These are phyloP conservation scores for Tiliacea aurago DNA, from an alignment of 2,888 invertebrate genomes.

Conservation along the genomic window DNA sequence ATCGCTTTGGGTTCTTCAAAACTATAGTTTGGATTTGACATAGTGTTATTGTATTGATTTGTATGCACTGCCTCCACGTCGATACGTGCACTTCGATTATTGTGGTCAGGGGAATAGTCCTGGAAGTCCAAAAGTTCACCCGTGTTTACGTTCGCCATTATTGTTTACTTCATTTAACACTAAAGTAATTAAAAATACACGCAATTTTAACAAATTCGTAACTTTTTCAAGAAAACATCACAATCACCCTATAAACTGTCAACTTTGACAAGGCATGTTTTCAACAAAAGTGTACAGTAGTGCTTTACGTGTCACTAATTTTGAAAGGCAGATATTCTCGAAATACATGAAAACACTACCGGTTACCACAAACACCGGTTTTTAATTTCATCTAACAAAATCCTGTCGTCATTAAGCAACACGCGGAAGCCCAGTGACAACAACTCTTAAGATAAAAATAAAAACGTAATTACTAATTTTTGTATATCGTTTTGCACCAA, in stretches of 20 bases:
- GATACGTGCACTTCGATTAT: constrained; percentile 91
- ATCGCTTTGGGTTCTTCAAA: constrained; percentile 81
- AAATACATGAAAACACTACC: neutral
- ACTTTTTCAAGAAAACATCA: constrained; percentile 21
- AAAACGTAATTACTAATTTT: neutral
- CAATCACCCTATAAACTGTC: constrained; percentile 21
- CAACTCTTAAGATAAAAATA: neutral
- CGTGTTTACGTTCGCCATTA: constrained; percentile 87
- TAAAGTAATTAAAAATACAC: constrained; percentile 19
- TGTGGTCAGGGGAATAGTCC: constrained; percentile 92
- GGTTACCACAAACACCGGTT: neutral
- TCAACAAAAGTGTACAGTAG: neutral
- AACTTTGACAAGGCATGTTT: constrained; percentile 24
- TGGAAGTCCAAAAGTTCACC: constrained; percentile 93
- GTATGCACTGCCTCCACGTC: constrained; percentile 92
- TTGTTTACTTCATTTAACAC: constrained; percentile 58
- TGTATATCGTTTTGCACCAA: too few relatives aligned
- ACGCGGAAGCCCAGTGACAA: neutral
- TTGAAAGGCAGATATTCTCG: constrained; percentile 3
- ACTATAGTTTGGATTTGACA: constrained; percentile 82
- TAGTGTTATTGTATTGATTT: constrained; percentile 85
- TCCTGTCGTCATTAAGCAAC: neutral
- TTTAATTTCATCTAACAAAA: neutral
- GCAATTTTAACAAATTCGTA: neutral
- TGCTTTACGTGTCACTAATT: too few relatives aligned